These are phyloP conservation scores for Erebia epiphron DNA, from an alignment of 2,888 invertebrate species.

Conservation along the genomic window DNA sequence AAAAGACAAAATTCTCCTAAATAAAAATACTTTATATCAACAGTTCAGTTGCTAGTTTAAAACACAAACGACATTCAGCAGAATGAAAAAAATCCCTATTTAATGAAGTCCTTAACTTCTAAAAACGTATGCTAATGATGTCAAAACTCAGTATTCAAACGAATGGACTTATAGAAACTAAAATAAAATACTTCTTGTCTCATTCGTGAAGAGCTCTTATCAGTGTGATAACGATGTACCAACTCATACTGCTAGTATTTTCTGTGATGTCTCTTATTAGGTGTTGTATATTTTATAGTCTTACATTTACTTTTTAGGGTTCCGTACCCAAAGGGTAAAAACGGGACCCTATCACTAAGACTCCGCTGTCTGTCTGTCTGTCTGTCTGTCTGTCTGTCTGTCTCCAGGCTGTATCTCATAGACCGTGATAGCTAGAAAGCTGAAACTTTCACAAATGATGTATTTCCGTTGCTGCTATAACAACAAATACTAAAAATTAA, in stretches of 20 bases:
- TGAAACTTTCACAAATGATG: no score
- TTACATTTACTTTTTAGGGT: no score
- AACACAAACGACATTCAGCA: constrained; percentile 5
- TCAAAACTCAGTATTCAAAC: constrained; percentile 9
- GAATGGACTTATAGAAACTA: constrained; percentile 5
- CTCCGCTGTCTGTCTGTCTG: no score
- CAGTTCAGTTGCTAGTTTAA: background rate
- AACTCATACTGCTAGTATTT: background rate
- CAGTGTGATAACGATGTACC: background rate
- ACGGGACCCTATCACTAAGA: no score
- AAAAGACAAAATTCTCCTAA: background rate
- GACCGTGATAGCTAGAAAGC: no score
- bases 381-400: no score
- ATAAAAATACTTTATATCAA: background rate
- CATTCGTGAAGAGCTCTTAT: background rate
- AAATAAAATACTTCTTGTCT: constrained; percentile 5
- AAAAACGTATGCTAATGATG: constrained; percentile 13
- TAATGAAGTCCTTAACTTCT: constrained; percentile 21
- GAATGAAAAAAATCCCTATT: constrained; percentile 12
- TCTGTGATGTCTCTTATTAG: background rate
- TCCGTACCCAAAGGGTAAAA: no score
- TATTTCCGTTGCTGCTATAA: no score
- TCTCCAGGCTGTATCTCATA: no score
- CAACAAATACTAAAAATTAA: no score
- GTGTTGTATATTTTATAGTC: background rate